Evolutionary conservation across 2,797 vertebrate genomes (phyloP), one percentile per base, ranked within the genome.

Genomic region (Chelon labrosus): DNA sequence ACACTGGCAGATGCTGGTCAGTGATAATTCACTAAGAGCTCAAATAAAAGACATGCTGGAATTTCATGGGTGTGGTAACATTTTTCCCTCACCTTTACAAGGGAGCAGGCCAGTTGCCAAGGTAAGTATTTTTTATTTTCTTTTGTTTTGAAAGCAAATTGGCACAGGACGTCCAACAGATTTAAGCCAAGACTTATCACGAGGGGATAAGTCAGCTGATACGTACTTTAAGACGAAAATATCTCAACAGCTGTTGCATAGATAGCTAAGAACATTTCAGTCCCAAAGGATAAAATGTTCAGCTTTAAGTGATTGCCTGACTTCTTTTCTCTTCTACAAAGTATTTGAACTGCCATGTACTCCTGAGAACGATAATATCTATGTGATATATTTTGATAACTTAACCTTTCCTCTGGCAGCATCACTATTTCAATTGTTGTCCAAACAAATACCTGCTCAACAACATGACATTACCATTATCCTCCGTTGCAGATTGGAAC

Each of bases 1-100:
- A 92, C 63, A 71, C n/a, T 13, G 22, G 73, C 55, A 76, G 62
- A 71, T 80, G 67, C 46, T 85, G 91, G 90, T 90, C 89, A 90
- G 80, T 73, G 42, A 83, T 85, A 85, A 79, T 84, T 85, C 70
- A 89, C 56, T 27, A 1, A 4, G 7, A 65, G 53, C 59, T 72
- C 68, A 85, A 80, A 89, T 81, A 89, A 83, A 89, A 47, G 39
- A 53, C 44, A 50, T 31, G 68, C 38, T 77, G 86, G 85, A 85
- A 88, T 88, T 77, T 82, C 54, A 63, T 74, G 74, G 89, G 85
- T 69, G 84, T 65, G 90, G 76, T 73, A 5, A 20, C 16, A 5
- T 70, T 75, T 70, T 63, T 41, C 25, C 55, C 53, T 66, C 44
- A 39, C 47, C 20, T 71, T 79, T 20, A 68, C 25, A 72, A 50